phyloP scores from a whole-genome alignment of 1,140 invertebrate species.

The Drosophila ercepeae region DNA sequence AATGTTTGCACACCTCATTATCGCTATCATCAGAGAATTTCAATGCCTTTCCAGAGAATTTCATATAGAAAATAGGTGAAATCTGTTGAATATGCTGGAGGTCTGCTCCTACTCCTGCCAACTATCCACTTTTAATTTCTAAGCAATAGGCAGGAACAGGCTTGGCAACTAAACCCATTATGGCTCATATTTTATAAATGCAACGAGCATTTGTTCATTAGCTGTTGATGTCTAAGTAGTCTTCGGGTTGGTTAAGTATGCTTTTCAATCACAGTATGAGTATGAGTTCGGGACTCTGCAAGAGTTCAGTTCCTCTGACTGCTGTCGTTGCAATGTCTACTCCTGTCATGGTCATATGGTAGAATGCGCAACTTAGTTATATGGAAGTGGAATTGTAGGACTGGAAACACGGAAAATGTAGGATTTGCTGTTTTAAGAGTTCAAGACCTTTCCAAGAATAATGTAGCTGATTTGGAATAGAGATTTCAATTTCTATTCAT shows the following conservation, averaged over 20 bases:
- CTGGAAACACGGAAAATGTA: slow-evolving; percentile 4
- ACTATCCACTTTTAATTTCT: neutral
- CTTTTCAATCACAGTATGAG: neutral
- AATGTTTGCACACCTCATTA: slow-evolving; percentile 25
- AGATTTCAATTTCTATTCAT: too few species aligned
- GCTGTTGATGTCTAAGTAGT: neutral
- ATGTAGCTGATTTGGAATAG: too few species aligned
- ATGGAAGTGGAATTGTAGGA: neutral
- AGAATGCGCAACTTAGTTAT: neutral
- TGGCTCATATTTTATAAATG: slow-evolving; percentile 53
- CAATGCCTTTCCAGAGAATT: too few species aligned
- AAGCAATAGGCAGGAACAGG: neutral
- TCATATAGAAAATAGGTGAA: slow-evolving; percentile 1
- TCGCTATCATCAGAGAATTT: slow-evolving; percentile 2
- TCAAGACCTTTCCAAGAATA: too few species aligned
- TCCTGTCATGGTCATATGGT: slow-evolving; percentile 50
- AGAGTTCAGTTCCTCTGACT: slow-evolving; percentile 8
- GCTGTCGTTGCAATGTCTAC: slow-evolving; percentile 31
- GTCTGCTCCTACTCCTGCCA: neutral
- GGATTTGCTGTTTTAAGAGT: neutral
- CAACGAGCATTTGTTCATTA: slow-evolving; percentile 48
- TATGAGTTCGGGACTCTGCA: neutral
- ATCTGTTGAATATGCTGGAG: neutral
- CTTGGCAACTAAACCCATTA: slow-evolving; percentile 20
- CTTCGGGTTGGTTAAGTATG: neutral